Percentiles rank a stretch among this genome's conserved stretches.
phyloP scores from a whole-genome alignment of 2,888 invertebrate species.

The Brachylomia viminalis region DNA sequence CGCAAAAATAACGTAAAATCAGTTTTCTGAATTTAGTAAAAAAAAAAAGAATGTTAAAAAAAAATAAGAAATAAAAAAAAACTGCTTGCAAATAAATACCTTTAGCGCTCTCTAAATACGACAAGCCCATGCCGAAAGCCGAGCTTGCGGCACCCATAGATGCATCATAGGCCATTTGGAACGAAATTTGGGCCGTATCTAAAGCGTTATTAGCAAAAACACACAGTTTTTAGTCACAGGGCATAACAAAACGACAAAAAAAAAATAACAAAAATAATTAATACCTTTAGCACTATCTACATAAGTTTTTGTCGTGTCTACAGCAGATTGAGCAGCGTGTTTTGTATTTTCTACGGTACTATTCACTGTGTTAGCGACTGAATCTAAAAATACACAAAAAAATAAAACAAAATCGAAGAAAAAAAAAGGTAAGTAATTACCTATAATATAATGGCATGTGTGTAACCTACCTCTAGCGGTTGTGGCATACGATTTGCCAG shows the following conservation, averaged over 20 bases:
- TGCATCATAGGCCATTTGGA: conserved; percentile 77
- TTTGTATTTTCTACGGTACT: conserved; percentile 79
- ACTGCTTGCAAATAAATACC: conserved; percentile 60
- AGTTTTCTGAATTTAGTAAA: conserved; percentile 27
- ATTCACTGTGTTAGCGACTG: conserved; percentile 74
- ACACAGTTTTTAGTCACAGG: conserved; percentile 64
- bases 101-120: conserved; percentile 80
- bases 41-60: conserved; percentile 8
- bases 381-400: conserved; percentile 71
- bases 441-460: background rate
- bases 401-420: conserved; percentile 52
- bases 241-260: conserved; percentile 46
- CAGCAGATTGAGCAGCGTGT: conserved; percentile 75
- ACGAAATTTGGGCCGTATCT: conserved; percentile 80
- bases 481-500: conserved; percentile 76
- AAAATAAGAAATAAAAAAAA: conserved; percentile 10
- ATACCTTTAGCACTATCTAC: conserved; percentile 83
- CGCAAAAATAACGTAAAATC: conserved; percentile 51
- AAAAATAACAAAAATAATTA: conserved; percentile 45
- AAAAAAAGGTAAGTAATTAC: background rate
- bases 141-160: conserved; percentile 78
- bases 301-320: conserved; percentile 78
- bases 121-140: conserved; percentile 79
- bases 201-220: conserved; percentile 72
- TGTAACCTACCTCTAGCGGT: conserved; percentile 73